Conservation (phyloP, 2,888 invertebrate species). For the Euphydryas editha region DNA sequence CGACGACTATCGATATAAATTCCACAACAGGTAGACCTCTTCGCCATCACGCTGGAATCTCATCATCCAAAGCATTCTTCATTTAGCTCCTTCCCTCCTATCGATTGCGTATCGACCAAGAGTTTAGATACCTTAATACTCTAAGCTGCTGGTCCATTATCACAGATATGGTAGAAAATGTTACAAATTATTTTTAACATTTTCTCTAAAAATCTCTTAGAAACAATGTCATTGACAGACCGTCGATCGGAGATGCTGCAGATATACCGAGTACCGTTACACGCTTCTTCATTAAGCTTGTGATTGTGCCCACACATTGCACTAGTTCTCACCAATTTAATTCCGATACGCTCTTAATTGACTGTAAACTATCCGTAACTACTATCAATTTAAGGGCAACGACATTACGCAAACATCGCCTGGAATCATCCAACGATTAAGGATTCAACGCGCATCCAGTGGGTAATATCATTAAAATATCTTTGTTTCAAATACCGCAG, state of each 20-base stretch:
- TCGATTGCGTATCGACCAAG: constrained; percentile 46
- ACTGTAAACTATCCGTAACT: constrained; percentile 77
- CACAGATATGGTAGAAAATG: constrained; percentile 15
- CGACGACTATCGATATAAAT: constrained; percentile 99
- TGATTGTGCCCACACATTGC: constrained; percentile 76
- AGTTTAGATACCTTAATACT: constrained; percentile 50
- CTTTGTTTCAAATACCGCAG: constrained; percentile 79
- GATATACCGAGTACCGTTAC: constrained; percentile 64
- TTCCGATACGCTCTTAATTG: constrained; percentile 74
- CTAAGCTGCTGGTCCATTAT: constrained; percentile 52
- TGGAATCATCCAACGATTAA: constrained; percentile 71
- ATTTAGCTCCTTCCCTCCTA: constrained; percentile 55
- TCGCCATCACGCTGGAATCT: constrained; percentile 37
- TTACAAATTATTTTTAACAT: constrained; percentile 16
- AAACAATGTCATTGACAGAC: constrained; percentile 36
- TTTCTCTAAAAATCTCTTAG: constrained; percentile 15
- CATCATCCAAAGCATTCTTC: constrained; percentile 38
- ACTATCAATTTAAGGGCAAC: constrained; percentile 79
- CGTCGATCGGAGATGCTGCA: constrained; percentile 71
- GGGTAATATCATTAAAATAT: constrained; percentile 83
- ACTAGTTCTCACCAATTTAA: constrained; percentile 74
- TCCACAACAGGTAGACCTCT: constrained; percentile 93
- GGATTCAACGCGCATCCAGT: constrained; percentile 79
- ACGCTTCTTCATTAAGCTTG: constrained; percentile 78
- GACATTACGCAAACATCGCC: constrained; percentile 68